A percentile compares a stretch with the other conserved stretches of the same genome.
Conservation (phyloP, 2,888 invertebrate species). For the Beris chalybata region DNA sequence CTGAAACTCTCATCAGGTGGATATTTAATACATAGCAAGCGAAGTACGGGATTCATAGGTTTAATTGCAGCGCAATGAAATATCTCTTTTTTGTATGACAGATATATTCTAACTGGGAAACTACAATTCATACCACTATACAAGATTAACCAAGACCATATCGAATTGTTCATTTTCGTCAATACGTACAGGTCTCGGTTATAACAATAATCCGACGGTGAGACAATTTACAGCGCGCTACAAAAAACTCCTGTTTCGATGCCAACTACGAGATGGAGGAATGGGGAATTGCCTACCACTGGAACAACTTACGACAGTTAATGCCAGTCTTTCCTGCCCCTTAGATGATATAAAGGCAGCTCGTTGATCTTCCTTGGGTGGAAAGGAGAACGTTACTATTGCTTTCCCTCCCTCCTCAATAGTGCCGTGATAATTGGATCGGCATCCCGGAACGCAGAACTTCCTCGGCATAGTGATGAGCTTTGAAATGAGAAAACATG, state of each 20-base stretch:
- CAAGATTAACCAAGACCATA: conserved; percentile 27
- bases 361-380: too few species aligned
- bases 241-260: background rate
- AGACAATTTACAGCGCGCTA: background rate
- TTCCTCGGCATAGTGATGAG: too few species aligned
- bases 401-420: too few species aligned
- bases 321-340: background rate
- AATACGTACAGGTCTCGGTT: conserved; percentile 9
- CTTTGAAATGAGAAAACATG: too few species aligned
- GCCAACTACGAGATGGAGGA: conserved; percentile 5
- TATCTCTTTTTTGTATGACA: conserved; percentile 1
- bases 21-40: background rate
- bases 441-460: too few species aligned
- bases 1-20: conserved; percentile 1
- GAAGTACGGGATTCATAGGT: conserved; percentile 14
- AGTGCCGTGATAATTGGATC: too few species aligned
- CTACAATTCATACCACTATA: conserved; percentile 11
- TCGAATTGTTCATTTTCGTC: conserved; percentile 10
- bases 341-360: background rate
- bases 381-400: too few species aligned
- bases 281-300: conserved; percentile 14
- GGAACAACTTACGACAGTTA: conserved; percentile 3
- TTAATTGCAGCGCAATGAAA: conserved; percentile 8
- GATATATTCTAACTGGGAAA: background rate
- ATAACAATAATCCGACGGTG: conserved; percentile 10